Conservation (phyloP, 2,113 vertebrate genomes). For the Odocoileus virginianus region DNA sequence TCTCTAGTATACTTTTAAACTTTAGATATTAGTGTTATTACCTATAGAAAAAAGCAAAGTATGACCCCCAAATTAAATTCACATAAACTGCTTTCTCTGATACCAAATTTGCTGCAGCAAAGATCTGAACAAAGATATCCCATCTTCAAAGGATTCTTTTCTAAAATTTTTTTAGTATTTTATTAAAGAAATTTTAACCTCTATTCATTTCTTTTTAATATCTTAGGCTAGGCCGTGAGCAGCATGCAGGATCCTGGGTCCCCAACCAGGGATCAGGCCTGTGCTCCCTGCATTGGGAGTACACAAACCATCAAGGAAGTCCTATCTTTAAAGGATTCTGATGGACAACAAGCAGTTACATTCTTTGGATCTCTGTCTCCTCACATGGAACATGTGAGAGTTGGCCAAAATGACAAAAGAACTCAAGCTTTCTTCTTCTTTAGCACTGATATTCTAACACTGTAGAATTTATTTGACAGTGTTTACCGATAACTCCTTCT, state of each 20-base stretch:
- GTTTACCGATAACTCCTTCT: slow-evolving; percentile 3
- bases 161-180: neutral
- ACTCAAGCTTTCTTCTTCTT: neutral
- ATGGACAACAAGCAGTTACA: neutral
- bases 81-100: neutral
- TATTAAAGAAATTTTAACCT: neutral
- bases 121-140: neutral
- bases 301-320: neutral
- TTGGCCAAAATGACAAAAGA: neutral
- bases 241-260: neutral
- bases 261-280: neutral
- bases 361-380: neutral
- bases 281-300: neutral
- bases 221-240: neutral
- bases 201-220: neutral
- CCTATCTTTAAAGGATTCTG: neutral
- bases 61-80: neutral
- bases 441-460: neutral
- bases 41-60: neutral
- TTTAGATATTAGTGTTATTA: neutral
- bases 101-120: neutral
- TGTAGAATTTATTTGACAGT: slow-evolving; percentile 4
- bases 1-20: slow-evolving; percentile 6
- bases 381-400: neutral
- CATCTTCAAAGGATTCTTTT: neutral